Conservation (phyloP, 2,113 vertebrate genomes). For the Quiscalus mexicanus region DNA sequence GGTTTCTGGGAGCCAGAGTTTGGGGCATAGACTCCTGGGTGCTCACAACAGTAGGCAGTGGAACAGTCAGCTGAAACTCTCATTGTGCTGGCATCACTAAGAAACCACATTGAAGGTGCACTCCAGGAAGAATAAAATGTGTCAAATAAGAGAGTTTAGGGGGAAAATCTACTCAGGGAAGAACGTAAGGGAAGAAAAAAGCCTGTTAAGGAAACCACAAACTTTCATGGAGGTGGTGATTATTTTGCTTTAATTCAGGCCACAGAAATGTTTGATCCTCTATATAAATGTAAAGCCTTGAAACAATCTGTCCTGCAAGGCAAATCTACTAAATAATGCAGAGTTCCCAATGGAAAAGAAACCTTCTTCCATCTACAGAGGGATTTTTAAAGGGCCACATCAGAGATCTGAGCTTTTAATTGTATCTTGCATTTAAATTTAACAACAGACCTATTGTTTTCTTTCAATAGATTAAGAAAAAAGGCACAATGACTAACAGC, state of each 20-base stretch:
- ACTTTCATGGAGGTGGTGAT: neutral
- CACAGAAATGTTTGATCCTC: constrained; percentile 52
- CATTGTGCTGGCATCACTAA: neutral
- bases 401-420: constrained; percentile 42
- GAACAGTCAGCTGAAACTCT: neutral
- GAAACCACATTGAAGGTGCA: neutral
- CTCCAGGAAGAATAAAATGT: neutral
- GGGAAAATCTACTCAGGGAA: neutral
- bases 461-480: neutral
- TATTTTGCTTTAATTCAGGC: constrained; percentile 45
- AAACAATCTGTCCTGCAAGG: constrained; percentile 54
- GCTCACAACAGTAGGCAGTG: neutral
- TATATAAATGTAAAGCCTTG: constrained; percentile 4
- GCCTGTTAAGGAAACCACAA: neutral
- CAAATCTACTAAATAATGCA: constrained; percentile 64
- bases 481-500: neutral
- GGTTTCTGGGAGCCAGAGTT: neutral
- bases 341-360: constrained; percentile 39
- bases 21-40: neutral
- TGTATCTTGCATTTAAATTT: constrained; percentile 25
- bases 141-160: neutral
- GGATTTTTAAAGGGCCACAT: constrained; percentile 27
- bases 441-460: neutral
- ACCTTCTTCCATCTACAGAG: constrained; percentile 30
- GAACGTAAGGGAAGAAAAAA: constrained; percentile 9